These are phyloP conservation scores for Notarius quadriscutis DNA, from an alignment of 2,113 vertebrate species.

Conservation along the genomic window DNA sequence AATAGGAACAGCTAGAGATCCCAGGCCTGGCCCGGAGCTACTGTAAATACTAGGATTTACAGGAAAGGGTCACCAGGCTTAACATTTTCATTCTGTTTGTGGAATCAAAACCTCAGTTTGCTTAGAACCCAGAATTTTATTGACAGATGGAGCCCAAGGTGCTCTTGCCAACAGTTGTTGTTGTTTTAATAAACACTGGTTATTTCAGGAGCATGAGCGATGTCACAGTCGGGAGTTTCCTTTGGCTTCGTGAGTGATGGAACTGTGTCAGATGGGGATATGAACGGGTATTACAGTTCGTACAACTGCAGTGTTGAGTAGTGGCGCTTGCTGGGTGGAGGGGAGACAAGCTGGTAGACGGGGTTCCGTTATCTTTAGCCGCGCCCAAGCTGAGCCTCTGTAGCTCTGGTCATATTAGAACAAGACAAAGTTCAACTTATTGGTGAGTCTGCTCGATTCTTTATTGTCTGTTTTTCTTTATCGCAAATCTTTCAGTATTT, in stretches of 20 bases:
- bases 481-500: not conserved
- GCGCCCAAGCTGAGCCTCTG: conserved; percentile 14
- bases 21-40: conserved; percentile 45
- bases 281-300: conserved; percentile 18
- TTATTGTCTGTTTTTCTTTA: not conserved
- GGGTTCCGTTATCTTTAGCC: conserved; percentile 40
- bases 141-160: not conserved
- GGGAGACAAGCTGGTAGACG: conserved; percentile 31
- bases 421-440: conserved; percentile 23
- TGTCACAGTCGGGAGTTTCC: conserved; percentile 27
- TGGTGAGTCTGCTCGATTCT: conserved; percentile 31
- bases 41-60: conserved; percentile 34
- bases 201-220: conserved; percentile 39
- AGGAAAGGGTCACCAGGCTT: conserved; percentile 39
- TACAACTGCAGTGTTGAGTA: conserved; percentile 1
- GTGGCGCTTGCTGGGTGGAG: not conserved
- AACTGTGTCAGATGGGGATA: conserved; percentile 34
- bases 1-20: conserved; percentile 27
- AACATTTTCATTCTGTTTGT: conserved; percentile 1
- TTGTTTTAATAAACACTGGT: conserved; percentile 35
- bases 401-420: conserved; percentile 16
- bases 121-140: not conserved
- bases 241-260: conserved; percentile 33
- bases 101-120: not conserved
- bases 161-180: conserved; percentile 22